phyloP scores from a whole-genome alignment of 2,113 vertebrate species.

The Leucoraja erinaceus region DNA sequence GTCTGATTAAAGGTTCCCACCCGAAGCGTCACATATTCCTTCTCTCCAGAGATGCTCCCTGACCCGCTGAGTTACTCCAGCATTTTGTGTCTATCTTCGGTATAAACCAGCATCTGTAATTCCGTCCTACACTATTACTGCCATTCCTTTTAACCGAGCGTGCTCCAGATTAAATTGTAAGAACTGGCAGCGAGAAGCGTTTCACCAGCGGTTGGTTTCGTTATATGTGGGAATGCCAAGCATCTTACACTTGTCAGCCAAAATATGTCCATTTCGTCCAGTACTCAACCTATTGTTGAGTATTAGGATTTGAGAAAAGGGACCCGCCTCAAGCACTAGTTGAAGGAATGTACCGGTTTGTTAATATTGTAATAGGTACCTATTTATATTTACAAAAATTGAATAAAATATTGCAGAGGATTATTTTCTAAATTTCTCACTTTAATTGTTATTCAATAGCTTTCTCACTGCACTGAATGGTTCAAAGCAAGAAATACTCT shows the following conservation, averaged over 20 bases:
- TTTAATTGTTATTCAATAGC: neutral
- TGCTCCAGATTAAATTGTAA: neutral
- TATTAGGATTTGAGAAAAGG: neutral
- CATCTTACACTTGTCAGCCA: neutral
- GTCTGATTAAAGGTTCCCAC: no score
- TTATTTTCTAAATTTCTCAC: neutral
- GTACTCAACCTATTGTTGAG: no score
- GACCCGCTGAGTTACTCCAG: no score
- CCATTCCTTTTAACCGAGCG: neutral
- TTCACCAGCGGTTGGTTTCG: neutral
- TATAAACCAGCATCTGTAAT: no score
- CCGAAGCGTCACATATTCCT: no score
- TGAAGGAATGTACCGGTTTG: neutral
- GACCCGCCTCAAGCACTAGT: neutral
- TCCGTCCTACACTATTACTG: no score
- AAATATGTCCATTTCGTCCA: neutral
- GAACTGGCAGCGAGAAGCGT: neutral
- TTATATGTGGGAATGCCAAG: neutral
- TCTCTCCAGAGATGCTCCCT: no score
- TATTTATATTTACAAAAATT: neutral
- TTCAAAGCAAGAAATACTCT: neutral
- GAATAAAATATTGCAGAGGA: neutral
- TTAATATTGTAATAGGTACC: neutral
- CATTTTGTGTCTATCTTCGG: no score
- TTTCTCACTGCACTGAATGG: neutral